phyloP scores from a whole-genome alignment of 1,140 invertebrate species.

The Centruroides vittatus region DNA sequence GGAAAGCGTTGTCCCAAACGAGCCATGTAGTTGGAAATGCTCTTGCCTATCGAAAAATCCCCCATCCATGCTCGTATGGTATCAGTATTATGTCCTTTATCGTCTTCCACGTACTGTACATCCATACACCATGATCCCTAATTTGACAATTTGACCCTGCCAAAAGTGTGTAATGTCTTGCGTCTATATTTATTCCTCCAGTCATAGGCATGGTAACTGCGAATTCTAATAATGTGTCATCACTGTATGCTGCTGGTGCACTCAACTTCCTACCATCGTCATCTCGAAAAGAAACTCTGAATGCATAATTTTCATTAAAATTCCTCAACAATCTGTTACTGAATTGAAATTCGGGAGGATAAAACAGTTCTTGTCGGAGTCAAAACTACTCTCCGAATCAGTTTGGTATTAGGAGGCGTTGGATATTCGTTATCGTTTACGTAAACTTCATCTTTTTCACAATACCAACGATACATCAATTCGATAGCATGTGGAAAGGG shows the following conservation, averaged over 20 bases:
- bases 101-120: slow-evolving; percentile 20
- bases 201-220: slow-evolving; percentile 1
- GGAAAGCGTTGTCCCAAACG: slow-evolving; percentile 25
- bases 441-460: not conserved
- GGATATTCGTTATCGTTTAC: slow-evolving; percentile 16
- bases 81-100: slow-evolving; percentile 12
- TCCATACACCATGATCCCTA: slow-evolving; percentile 24
- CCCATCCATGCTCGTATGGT: slow-evolving; percentile 23
- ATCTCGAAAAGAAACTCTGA: slow-evolving; percentile 20
- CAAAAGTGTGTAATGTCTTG: slow-evolving; percentile 19
- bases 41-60: slow-evolving; percentile 19
- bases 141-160: slow-evolving; percentile 24
- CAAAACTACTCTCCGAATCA: slow-evolving; percentile 17
- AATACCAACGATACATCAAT: not conserved
- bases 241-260: slow-evolving; percentile 9
- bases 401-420: slow-evolving; percentile 7
- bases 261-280: slow-evolving; percentile 13
- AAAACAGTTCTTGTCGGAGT: slow-evolving; percentile 20
- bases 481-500: slow-evolving; percentile 2
- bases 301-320: slow-evolving; percentile 20
- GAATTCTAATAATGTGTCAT: not conserved
- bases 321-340: slow-evolving; percentile 21
- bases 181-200: slow-evolving; percentile 15
- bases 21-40: slow-evolving; percentile 23
- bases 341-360: slow-evolving; percentile 22